Evolutionary conservation across 37 sponge, comb jelly and placozoan genomes (phyloP).

Genomic region (Ianthella basta): DNA sequence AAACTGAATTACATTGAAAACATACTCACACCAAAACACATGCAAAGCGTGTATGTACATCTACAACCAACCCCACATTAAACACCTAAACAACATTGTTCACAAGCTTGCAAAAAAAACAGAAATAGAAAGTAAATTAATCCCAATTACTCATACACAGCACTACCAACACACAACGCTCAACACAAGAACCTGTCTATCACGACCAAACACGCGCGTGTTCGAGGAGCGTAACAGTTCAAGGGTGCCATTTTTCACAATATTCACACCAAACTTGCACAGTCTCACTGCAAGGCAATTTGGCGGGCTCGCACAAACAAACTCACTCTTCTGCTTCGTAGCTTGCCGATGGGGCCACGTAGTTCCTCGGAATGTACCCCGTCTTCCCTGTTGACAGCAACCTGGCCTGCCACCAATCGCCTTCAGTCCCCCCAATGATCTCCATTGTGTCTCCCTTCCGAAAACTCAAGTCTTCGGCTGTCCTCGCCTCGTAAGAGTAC

Average conservation of each 20-base stretch:
- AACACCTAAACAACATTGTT: too few species aligned
- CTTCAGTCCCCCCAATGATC: constrained; percentile 66
- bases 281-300: too few species aligned
- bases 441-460: constrained; percentile 84
- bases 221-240: too few species aligned
- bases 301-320: too few species aligned
- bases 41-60: neutral
- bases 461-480: constrained; percentile 85
- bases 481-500: constrained; percentile 80
- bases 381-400: constrained; percentile 59
- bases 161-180: too few species aligned
- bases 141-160: too few species aligned
- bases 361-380: constrained; percentile 93
- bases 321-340: constrained; percentile 97
- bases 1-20: neutral
- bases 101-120: too few species aligned
- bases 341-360: constrained; percentile 76
- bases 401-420: constrained; percentile 94
- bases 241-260: neutral
- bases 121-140: too few species aligned
- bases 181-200: too few species aligned
- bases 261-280: too few species aligned
- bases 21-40: neutral
- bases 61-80: neutral
- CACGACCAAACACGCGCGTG: neutral